phyloP scores from a whole-genome alignment of 2,888 invertebrate species.

The Minunthozetes semirufus region DNA sequence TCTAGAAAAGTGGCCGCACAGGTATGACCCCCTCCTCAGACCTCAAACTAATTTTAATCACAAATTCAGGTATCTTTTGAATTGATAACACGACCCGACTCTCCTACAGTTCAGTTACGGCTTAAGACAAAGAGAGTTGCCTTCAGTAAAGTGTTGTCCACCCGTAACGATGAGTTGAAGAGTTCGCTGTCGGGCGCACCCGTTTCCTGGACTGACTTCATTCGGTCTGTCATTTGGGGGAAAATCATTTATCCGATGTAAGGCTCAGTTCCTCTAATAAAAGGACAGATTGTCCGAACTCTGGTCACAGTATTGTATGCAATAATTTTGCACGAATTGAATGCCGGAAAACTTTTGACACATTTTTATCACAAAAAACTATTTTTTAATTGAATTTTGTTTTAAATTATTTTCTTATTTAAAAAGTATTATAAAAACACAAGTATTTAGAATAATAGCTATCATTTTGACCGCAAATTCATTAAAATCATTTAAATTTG shows the following conservation, averaged over 20 bases:
- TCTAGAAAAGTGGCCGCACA: conserved; percentile 34
- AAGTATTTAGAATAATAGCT: no score
- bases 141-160: conserved; percentile 18
- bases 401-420: no score
- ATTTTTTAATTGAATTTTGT: no score
- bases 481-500: no score
- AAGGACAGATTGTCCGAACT: no score
- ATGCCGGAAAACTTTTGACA: no score
- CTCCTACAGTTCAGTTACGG: background rate
- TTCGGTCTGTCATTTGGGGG: conserved; percentile 48
- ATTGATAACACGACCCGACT: background rate
- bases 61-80: conserved; percentile 1
- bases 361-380: no score
- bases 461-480: no score
- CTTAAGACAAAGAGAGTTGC: conserved; percentile 16
- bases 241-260: conserved; percentile 50
- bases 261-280: background rate
- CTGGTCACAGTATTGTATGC: no score
- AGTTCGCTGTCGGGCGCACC: background rate
- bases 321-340: no score
- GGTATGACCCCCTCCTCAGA: background rate
- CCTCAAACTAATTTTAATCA: background rate
- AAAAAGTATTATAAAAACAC: no score
- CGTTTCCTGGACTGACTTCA: conserved; percentile 35
- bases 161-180: conserved; percentile 18